A percentile compares a stretch with the other conserved stretches of the same genome.
Evolutionary conservation across 2,113 vertebrate species (phyloP).

Genomic region (Daubentonia madagascariensis): DNA sequence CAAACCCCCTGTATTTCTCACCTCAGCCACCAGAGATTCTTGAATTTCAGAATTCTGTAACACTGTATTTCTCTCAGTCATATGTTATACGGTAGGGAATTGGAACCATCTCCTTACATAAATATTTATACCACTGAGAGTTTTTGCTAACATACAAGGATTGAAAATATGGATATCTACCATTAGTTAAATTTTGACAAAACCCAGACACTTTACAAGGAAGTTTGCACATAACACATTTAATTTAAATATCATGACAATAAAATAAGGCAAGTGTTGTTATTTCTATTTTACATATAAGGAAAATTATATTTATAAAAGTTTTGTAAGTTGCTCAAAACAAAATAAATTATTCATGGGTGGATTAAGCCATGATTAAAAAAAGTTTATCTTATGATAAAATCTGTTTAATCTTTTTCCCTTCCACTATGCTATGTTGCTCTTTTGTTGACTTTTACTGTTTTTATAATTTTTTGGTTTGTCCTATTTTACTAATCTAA

Average conservation of each 20-base stretch:
- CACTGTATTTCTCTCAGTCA: background rate
- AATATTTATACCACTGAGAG: background rate
- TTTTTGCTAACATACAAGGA: background rate
- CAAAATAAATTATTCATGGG: background rate
- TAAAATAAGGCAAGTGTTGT: background rate
- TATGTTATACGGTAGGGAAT: background rate
- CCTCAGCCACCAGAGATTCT: background rate
- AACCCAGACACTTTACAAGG: background rate
- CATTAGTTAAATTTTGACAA: background rate
- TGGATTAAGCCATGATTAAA: background rate
- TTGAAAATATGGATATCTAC: background rate
- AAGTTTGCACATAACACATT: background rate
- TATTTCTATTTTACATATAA: background rate
- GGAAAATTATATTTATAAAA: slow-evolving; percentile 3
- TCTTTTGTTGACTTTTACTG: background rate
- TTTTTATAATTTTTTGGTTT: background rate
- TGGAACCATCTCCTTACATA: background rate
- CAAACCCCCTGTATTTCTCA: background rate
- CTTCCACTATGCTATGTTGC: background rate
- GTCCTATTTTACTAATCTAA: background rate
- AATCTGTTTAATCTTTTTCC: background rate
- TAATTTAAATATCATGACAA: background rate
- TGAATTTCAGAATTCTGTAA: background rate
- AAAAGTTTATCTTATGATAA: background rate
- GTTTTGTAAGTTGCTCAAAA: background rate